Conservation (phyloP, 2,888 invertebrate genomes). For the Lycia hirtaria region DNA sequence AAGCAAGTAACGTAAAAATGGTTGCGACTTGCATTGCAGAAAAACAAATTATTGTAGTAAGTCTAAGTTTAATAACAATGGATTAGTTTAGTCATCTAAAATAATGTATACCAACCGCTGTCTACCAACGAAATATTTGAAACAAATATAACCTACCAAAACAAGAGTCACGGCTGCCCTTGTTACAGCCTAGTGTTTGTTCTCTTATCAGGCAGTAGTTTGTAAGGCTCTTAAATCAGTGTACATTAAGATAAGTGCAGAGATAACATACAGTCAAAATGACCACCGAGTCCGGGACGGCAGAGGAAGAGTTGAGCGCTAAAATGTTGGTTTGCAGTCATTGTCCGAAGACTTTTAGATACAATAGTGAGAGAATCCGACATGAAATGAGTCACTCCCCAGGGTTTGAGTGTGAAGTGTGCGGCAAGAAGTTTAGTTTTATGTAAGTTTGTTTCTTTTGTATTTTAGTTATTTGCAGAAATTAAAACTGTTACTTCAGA, state of each 20-base stretch:
- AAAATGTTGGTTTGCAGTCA: conserved; percentile 56
- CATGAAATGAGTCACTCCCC: conserved; percentile 75
- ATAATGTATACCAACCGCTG: no score
- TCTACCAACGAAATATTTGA: neutral
- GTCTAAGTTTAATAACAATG: no score
- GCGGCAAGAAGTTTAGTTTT: conserved; percentile 78
- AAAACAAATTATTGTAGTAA: no score
- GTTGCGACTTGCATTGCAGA: no score
- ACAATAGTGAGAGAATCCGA: conserved; percentile 73
- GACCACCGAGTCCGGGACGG: conserved; percentile 25
- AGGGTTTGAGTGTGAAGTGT: conserved; percentile 70
- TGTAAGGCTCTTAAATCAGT: no score
- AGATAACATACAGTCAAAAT: conserved; percentile 3
- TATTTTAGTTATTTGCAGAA: no score
- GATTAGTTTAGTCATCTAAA: no score
- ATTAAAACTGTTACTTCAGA: no score
- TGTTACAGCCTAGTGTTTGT: neutral
- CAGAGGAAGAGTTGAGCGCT: conserved; percentile 19
- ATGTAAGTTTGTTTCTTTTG: conserved; percentile 60
- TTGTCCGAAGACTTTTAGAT: conserved; percentile 72
- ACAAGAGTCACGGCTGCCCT: neutral
- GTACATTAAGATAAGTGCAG: conserved; percentile 20
- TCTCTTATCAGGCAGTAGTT: conserved; percentile 1
- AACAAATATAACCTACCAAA: neutral
- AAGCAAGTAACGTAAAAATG: no score